Conservation (phyloP, 1,140 invertebrate genomes). For the Notospermus geniculatus region DNA sequence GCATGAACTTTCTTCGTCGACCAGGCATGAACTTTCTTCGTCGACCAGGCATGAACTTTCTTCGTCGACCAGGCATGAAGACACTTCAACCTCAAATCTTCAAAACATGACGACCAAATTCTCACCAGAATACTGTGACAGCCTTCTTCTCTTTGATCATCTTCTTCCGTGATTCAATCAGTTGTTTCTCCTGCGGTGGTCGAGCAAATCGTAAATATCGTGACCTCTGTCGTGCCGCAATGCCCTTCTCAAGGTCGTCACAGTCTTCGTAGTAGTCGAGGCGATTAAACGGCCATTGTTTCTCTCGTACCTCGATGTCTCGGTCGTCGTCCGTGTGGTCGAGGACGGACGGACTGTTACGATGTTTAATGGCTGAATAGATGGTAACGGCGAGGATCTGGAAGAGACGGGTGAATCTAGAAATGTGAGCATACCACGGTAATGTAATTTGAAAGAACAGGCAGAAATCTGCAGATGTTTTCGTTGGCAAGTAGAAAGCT, state of each 20-base stretch:
- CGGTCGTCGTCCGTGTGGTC: slow-evolving; percentile 39
- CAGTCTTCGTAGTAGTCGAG: slow-evolving; percentile 30
- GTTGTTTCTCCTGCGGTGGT: slow-evolving; percentile 51
- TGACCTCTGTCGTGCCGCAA: slow-evolving; percentile 50
- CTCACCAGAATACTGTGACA: slow-evolving; percentile 39
- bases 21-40: too few relatives aligned
- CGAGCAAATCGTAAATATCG: slow-evolving; percentile 52
- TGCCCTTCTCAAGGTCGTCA: slow-evolving; percentile 47
- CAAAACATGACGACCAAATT: background rate
- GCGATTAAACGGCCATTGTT: background rate
- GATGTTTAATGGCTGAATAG: slow-evolving; percentile 35
- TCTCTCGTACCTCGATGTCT: slow-evolving; percentile 18
- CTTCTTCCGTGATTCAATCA: slow-evolving; percentile 49
- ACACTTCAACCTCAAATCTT: too few relatives aligned
- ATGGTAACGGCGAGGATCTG: slow-evolving; percentile 41
- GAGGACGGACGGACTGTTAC: slow-evolving; percentile 39
- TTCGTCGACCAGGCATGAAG: too few relatives aligned
- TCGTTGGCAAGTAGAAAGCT: too few relatives aligned
- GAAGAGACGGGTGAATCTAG: slow-evolving; percentile 15
- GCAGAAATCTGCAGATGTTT: too few relatives aligned
- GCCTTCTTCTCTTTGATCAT: slow-evolving; percentile 51
- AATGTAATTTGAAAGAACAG: too few relatives aligned
- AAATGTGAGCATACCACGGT: too few relatives aligned
- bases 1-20: too few relatives aligned
- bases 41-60: too few relatives aligned